Evolutionary conservation across 2,113 vertebrate species (phyloP).

Genomic region (Rousettus leschenaultii): DNA sequence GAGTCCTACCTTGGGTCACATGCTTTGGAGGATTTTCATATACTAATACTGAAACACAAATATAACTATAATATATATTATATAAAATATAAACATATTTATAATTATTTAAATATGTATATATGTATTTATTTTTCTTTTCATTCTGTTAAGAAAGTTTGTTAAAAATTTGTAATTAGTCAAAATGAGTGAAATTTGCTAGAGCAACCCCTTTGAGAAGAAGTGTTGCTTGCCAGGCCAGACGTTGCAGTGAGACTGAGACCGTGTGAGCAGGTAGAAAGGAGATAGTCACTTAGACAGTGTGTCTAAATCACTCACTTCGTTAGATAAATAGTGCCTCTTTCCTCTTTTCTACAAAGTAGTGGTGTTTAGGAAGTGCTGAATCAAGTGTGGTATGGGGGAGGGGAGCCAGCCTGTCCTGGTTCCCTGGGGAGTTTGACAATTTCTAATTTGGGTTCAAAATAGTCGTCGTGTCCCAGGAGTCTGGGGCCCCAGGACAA

Average conservation of each 20-base stretch:
- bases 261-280: not conserved
- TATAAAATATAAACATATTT: not conserved
- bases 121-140: not conserved
- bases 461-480: not conserved
- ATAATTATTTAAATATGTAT: not conserved
- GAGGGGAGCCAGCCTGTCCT: not conserved
- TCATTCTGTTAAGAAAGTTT: not conserved
- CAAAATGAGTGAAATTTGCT: not conserved
- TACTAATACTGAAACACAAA: not conserved
- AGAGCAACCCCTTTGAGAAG: not conserved
- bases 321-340: not conserved
- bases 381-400: not conserved
- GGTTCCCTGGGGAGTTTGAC: not conserved
- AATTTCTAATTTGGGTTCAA: not conserved
- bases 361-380: not conserved
- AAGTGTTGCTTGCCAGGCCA: not conserved
- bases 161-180: not conserved
- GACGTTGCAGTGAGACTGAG: not conserved
- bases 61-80: not conserved
- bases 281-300: not conserved
- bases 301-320: not conserved
- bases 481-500: fast-evolving
- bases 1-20: fast-evolving
- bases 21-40: not conserved
- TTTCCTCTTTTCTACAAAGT: not conserved